These are phyloP conservation scores for Agrilus planipennis DNA, from an alignment of 1,140 invertebrate species.

Conservation along the genomic window DNA sequence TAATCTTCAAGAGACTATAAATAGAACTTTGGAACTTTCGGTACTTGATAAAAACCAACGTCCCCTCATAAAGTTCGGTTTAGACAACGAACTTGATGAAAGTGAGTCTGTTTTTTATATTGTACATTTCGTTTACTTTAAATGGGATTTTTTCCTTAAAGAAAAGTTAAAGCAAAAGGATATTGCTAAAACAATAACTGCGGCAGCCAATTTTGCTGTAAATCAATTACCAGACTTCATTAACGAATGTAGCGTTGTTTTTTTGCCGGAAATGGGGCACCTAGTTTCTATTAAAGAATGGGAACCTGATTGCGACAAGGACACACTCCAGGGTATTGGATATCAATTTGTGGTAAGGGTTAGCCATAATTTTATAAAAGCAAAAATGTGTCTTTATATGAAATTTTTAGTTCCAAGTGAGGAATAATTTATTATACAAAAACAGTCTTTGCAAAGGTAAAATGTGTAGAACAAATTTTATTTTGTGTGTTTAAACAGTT, in stretches of 20 bases:
- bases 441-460: slow-evolving; percentile 59
- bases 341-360: slow-evolving; percentile 55
- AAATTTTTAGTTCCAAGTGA: slow-evolving; percentile 14
- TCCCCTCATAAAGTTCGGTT: slow-evolving; percentile 23
- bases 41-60: slow-evolving; percentile 12
- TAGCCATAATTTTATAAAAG: slow-evolving; percentile 10
- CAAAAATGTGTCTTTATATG: not conserved
- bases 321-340: slow-evolving; percentile 45
- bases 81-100: slow-evolving; percentile 25
- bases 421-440: slow-evolving; percentile 58
- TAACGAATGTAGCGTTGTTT: slow-evolving; percentile 60
- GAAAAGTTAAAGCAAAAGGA: slow-evolving; percentile 25
- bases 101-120: slow-evolving; percentile 16
- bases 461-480: slow-evolving; percentile 8
- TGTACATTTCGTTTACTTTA: not conserved
- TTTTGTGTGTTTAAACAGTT: slow-evolving; percentile 12
- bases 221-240: slow-evolving; percentile 50
- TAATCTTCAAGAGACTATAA: slow-evolving; percentile 22
- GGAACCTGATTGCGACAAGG: slow-evolving; percentile 37
- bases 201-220: slow-evolving; percentile 56
- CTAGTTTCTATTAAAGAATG: slow-evolving; percentile 56
- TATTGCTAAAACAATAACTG: slow-evolving; percentile 47
- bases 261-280: slow-evolving; percentile 72
- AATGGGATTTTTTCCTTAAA: slow-evolving; percentile 18
- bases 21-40: slow-evolving; percentile 26